Evolutionary conservation across 2,888 invertebrate genomes (phyloP), one percentile per base, ranked within the genome.

Genomic region (Allygus modestus): DNA sequence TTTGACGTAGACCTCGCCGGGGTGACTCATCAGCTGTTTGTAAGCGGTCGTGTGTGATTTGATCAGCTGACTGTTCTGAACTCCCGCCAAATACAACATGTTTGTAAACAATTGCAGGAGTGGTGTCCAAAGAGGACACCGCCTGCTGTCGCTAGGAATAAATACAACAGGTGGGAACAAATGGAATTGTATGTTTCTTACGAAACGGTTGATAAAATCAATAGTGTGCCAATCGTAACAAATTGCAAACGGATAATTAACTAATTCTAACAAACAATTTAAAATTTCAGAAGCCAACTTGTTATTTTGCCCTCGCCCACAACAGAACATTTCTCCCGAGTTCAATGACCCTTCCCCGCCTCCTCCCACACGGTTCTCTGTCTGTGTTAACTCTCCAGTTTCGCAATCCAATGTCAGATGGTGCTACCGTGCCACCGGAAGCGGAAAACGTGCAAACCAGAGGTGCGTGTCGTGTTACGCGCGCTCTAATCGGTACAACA

Each of bases 81-180:
- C 28, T 65, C 28, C 65, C 65, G 65, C 65, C 65, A 65, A 31
- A 31, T 65, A 46, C 12, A 46, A 46, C 46, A 1, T 46, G 58
- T 58, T 58, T 58, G 58, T 58, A 58, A 58, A 58, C 58, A 58
- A 1, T 58, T 23, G 20, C 12, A 12, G 12, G 58, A 37, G 37
- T 12, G 46, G 46, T 41, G 7, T 11, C 41, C 5, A 41, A 41
- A n/a, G n/a, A n/a, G 5, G 41, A 41, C 41, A 11, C 11, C 11
- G 5, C 41, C 41, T 11, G 41, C 41, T n/a, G n/a, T n/a, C n/a
- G n/a, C n/a, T n/a, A n/a, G n/a, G n/a, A n/a, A n/a, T n/a, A n/a
- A n/a, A n/a, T n/a, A n/a, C n/a, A n/a, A n/a, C n/a, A n/a, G n/a
- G n/a, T n/a, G n/a, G n/a, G n/a, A n/a, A n/a, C n/a, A n/a, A n/a